Conservation (phyloP, 2,888 invertebrate genomes). For the Digitonthophagus gazella region DNA sequence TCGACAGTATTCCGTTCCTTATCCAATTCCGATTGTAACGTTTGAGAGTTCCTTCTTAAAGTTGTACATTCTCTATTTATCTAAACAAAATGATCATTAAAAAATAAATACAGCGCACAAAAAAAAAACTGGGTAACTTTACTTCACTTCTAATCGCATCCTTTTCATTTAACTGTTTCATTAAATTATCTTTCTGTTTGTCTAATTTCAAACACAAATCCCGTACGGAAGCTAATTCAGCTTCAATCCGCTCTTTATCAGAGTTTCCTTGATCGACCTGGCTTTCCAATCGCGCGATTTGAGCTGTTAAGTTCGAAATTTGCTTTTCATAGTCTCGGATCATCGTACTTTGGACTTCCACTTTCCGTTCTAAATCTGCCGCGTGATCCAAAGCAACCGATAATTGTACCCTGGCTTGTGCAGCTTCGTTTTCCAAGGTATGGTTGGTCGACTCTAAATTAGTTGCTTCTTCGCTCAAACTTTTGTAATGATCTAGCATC, state of each 20-base stretch:
- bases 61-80: slow-evolving; percentile 54
- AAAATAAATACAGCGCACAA: background rate
- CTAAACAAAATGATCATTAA: slow-evolving; percentile 43
- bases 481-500: slow-evolving; percentile 77
- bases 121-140: background rate
- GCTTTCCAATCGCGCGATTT: slow-evolving; percentile 62
- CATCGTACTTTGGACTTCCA: slow-evolving; percentile 56
- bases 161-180: slow-evolving; percentile 56
- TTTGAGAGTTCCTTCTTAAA: slow-evolving; percentile 51
- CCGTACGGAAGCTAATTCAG: slow-evolving; percentile 59
- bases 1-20: slow-evolving; percentile 54
- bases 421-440: slow-evolving; percentile 73
- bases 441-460: slow-evolving; percentile 76
- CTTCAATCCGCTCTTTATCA: slow-evolving; percentile 59
- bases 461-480: slow-evolving; percentile 74
- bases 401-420: slow-evolving; percentile 62
- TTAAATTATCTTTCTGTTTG: slow-evolving; percentile 64
- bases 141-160: slow-evolving; percentile 52
- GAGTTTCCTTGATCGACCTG: slow-evolving; percentile 62
- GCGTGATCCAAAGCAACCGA: slow-evolving; percentile 60
- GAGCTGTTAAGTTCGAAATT: slow-evolving; percentile 51
- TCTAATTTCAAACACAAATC: slow-evolving; percentile 64
- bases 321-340: slow-evolving; percentile 60
- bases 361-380: slow-evolving; percentile 62
- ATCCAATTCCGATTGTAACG: slow-evolving; percentile 49